Conservation (phyloP, 1,140 invertebrate genomes). For the Monomorium pharaonis region DNA sequence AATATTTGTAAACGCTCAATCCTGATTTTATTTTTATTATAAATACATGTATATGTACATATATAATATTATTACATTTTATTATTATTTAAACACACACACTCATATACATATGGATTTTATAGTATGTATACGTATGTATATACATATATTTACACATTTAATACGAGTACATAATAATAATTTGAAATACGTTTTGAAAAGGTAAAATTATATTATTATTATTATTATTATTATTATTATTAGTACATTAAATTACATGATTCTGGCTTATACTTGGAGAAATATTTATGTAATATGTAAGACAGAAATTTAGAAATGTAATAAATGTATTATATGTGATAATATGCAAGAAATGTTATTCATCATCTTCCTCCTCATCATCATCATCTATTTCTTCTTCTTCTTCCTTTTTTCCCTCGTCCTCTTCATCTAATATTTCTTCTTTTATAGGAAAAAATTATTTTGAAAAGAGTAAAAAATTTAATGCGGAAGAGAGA, state of each 20-base stretch:
- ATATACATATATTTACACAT: background rate
- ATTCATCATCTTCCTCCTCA: conserved; percentile 21
- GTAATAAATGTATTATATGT: background rate
- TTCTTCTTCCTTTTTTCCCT: conserved; percentile 5
- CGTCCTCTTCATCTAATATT: conserved; percentile 21
- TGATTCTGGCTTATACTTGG: background rate
- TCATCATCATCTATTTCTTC: conserved; percentile 31
- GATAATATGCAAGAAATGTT: background rate
- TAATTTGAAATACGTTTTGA: background rate
- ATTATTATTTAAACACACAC: no score
- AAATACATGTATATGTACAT: no score
- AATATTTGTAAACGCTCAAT: no score
- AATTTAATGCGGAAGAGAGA: background rate
- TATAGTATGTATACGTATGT: no score
- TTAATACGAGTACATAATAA: background rate
- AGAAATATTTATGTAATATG: background rate
- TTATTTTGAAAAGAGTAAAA: background rate
- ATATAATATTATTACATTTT: no score
- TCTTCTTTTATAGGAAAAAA: conserved; percentile 6
- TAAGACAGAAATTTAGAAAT: background rate
- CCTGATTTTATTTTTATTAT: background rate
- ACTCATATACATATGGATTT: no score
- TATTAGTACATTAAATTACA: background rate
- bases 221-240: background rate
- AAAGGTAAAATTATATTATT: background rate